Evolutionary conservation across 2,797 vertebrate species (phyloP).

Genomic region (Lycodopsis pacificus): DNA sequence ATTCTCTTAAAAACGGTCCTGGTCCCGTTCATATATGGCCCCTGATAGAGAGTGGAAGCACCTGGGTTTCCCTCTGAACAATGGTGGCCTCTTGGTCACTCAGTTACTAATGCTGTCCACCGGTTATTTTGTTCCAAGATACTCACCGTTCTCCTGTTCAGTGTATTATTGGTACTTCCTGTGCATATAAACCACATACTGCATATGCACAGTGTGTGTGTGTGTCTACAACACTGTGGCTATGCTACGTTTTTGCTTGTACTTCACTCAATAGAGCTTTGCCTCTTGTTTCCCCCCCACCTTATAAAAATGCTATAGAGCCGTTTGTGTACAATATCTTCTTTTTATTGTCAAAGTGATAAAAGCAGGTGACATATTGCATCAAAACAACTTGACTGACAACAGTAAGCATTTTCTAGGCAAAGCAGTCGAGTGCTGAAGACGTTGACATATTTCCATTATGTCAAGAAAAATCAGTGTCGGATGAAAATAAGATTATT

Average conservation of each 20-base stretch:
- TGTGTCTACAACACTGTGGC: neutral
- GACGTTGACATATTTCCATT: neutral
- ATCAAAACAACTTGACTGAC: constrained; percentile 28
- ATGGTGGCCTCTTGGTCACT: constrained; percentile 59
- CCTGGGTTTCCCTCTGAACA: constrained; percentile 75
- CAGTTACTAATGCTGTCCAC: constrained; percentile 20
- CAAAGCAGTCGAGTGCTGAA: neutral
- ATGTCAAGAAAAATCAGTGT: constrained; percentile 6
- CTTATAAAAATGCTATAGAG: constrained; percentile 26
- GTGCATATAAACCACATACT: neutral
- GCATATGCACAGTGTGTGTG: constrained; percentile 11
- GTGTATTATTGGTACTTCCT: constrained; percentile 66
- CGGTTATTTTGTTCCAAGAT: constrained; percentile 51
- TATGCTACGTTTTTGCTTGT: constrained; percentile 15
- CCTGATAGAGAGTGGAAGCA: constrained; percentile 65
- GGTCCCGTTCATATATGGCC: constrained; percentile 6
- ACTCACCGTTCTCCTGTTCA: constrained; percentile 31
- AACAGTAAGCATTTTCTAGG: constrained; percentile 7
- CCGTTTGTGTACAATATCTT: neutral
- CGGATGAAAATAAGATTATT: constrained; percentile 6
- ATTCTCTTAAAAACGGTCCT: constrained; percentile 17
- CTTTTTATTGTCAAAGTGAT: constrained; percentile 12
- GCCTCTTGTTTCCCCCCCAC: constrained; percentile 40
- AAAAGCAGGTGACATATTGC: constrained; percentile 38
- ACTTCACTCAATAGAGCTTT: neutral